Percentiles rank a stretch among this genome's conserved stretches.
phyloP scores from a whole-genome alignment of 2,888 invertebrate species.

The Hybos culiciformis region DNA sequence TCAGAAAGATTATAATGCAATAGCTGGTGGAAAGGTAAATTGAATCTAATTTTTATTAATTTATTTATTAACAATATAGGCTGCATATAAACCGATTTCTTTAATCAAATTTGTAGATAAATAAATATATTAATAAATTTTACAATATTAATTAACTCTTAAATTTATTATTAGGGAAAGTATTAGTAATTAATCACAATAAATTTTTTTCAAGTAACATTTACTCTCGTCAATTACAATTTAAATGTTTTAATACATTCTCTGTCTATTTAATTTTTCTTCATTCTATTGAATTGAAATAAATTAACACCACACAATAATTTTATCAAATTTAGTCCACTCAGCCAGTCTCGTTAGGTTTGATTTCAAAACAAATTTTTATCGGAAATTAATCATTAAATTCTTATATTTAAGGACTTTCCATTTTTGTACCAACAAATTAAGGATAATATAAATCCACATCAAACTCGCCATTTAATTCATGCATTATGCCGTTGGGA shows the following conservation, averaged over 20 bases:
- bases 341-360: neutral
- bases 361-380: neutral
- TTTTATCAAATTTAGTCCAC: too few relatives aligned
- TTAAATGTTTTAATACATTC: too few relatives aligned
- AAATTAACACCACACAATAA: too few relatives aligned
- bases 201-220: too few relatives aligned
- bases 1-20: slow-evolving; percentile 64
- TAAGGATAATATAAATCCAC: slow-evolving; percentile 80
- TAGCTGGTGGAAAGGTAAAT: slow-evolving; percentile 75
- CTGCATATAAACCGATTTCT: too few relatives aligned
- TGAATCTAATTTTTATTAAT: too few relatives aligned
- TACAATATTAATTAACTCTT: neutral
- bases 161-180: neutral
- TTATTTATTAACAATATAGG: too few relatives aligned
- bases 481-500: slow-evolving; percentile 86
- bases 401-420: slow-evolving; percentile 50
- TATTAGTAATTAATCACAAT: too few relatives aligned
- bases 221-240: too few relatives aligned
- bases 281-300: too few relatives aligned
- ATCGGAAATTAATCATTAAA: slow-evolving; percentile 1
- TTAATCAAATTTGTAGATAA: neutral
- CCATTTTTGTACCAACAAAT: slow-evolving; percentile 92
- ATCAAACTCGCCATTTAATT: slow-evolving; percentile 81
- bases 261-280: too few relatives aligned
- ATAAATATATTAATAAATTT: neutral